These are phyloP conservation scores for Ariolimax columbianus DNA, from an alignment of 2,888 invertebrate genomes.

Conservation along the genomic window DNA sequence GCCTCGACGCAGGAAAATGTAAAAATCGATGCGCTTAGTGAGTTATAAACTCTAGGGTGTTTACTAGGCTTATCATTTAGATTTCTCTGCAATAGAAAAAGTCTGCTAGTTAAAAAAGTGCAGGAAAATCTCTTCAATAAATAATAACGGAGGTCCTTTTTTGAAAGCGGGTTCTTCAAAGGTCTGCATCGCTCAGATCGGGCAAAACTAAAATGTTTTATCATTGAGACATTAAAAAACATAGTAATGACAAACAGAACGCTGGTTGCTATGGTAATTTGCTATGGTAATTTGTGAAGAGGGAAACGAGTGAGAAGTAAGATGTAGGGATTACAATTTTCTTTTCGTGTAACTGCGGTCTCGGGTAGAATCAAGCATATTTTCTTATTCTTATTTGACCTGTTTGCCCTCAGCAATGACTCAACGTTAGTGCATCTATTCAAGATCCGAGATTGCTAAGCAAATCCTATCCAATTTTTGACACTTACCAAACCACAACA, in stretches of 20 bases:
- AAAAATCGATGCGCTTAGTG: constrained; percentile 50
- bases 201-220: no score
- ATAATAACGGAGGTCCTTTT: neutral
- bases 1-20: constrained; percentile 32
- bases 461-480: neutral
- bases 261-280: neutral
- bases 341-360: neutral
- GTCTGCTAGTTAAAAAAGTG: constrained; percentile 1
- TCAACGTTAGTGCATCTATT: neutral
- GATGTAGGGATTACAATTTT: neutral
- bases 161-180: neutral
- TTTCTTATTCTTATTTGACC: neutral
- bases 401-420: neutral
- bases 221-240: neutral
- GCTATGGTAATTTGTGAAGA: neutral
- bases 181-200: neutral
- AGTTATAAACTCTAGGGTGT: constrained; percentile 43
- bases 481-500: neutral
- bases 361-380: neutral
- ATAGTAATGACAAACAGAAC: neutral
- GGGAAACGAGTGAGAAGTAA: neutral
- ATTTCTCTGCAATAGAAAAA: neutral
- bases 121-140: constrained; percentile 1
- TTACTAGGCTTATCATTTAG: constrained; percentile 43
- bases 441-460: neutral